Base-by-base conservation (phyloP, 2,113 vertebrate species). In the Pollimyrus isidori region DNA sequence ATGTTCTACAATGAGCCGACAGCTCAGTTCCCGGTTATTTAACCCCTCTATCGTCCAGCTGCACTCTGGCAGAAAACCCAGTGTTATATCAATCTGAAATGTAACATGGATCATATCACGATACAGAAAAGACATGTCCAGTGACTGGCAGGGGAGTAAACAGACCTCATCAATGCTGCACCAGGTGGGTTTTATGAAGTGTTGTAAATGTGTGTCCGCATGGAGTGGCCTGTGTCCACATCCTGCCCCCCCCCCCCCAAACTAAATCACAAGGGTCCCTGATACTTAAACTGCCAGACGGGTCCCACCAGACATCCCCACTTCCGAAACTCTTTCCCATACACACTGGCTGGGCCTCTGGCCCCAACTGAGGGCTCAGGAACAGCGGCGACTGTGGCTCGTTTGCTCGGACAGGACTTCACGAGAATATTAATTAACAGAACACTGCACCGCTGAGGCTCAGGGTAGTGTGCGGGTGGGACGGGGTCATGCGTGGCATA, bases 171-270 rank as follows among this genome's bases (percentile, higher is more conserved):
- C 80, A 45, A 48, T 84, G 45, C 48, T 92, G 92, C 93, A 92
- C 92, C 93, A 95, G 94, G 94, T 95, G 94, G 94, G 92, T 95
- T 95, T 95, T 95, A 96, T 91, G 93, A 93, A 93, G 94, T 95
- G 95, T 93, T 92, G 92, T 92, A 92, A 95, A 95, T 84, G 93
- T 90, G 90, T 30, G 93, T 92, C 94, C 93, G 93, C 53, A 93
- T 92, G 82, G 7, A 48, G 42, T 1, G 48, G 82, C 82, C 46
- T 4, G 19, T 23, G 82, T 89, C 90, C 92, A 91, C 92, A 89
- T 92, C 88, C 30, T 85, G 53, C 30, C 46, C 53, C 23, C 30
- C 46, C 53, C 23, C 56, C 23, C 42, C 13, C 87, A 46, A 48
- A 50, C 83, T 50, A 26, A 86, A 86, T n/a, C 23, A n/a, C n/a